phyloP scores from a whole-genome alignment of 2,888 invertebrate species.

The Euzetes globulus region DNA sequence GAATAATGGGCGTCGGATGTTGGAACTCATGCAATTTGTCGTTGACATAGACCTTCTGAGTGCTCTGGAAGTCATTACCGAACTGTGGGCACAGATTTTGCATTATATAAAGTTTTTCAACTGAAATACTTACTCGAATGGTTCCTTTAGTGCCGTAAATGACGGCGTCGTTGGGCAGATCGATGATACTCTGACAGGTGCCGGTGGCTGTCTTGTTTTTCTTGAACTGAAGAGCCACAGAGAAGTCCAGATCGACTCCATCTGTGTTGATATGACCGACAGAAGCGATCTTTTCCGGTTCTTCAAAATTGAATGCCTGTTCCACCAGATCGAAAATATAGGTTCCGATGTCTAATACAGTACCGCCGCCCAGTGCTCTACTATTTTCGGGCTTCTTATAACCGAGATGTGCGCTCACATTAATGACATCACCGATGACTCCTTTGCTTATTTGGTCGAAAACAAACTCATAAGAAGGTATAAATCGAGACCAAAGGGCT shows the following conservation, averaged over 20 bases:
- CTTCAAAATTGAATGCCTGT: constrained; percentile 59
- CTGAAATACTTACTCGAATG: constrained; percentile 51
- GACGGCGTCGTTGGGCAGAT: constrained; percentile 58
- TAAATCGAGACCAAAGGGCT: constrained; percentile 79
- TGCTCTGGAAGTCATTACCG: neutral
- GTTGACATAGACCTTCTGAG: constrained; percentile 29
- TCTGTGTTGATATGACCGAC: constrained; percentile 61
- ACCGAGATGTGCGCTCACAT: constrained; percentile 61
- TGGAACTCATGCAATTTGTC: constrained; percentile 52
- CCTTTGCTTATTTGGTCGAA: constrained; percentile 58
- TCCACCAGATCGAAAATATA: constrained; percentile 66
- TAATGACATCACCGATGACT: constrained; percentile 62
- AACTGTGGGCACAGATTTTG: too few species aligned
- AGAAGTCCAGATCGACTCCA: constrained; percentile 61
- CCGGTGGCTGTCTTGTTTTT: constrained; percentile 60
- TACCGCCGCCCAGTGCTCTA: constrained; percentile 70
- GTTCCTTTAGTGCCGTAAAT: constrained; percentile 63
- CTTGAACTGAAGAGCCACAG: constrained; percentile 59
- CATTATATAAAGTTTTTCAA: too few species aligned
- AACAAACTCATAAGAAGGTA: constrained; percentile 60
- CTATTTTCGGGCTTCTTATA: too few species aligned
- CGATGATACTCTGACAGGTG: constrained; percentile 45
- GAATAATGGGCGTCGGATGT: constrained; percentile 56
- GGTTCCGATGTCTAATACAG: constrained; percentile 66
- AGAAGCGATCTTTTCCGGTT: constrained; percentile 61